These are phyloP conservation scores for Cinclus cinclus DNA, from an alignment of 2,113 vertebrate species.

Conservation along the genomic window DNA sequence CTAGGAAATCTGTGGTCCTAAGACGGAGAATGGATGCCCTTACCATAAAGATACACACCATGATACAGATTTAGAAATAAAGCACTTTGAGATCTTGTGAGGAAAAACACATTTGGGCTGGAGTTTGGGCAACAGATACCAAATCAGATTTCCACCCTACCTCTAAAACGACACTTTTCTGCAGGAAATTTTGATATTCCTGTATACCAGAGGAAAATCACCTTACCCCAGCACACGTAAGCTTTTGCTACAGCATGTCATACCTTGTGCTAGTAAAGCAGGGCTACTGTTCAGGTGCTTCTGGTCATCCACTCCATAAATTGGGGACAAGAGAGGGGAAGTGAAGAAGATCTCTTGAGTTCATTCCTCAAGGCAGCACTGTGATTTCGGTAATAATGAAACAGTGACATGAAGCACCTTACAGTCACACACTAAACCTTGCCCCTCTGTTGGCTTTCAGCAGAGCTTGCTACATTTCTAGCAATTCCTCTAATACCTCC, in stretches of 20 bases:
- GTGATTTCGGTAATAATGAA: background rate
- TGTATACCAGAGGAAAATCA: background rate
- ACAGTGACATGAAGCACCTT: background rate
- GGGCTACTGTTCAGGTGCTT: background rate
- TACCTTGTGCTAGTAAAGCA: background rate
- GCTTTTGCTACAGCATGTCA: background rate
- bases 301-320: background rate
- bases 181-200: background rate
- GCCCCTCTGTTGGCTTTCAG: background rate
- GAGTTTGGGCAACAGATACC: background rate
- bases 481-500: background rate
- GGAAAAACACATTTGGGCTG: background rate
- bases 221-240: background rate
- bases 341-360: background rate
- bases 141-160: background rate
- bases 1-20: background rate
- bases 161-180: background rate
- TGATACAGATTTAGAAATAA: background rate
- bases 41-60: background rate
- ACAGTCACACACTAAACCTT: background rate
- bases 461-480: background rate
- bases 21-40: background rate
- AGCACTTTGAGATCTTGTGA: background rate
- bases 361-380: background rate
- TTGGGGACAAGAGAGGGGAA: fast-evolving